Percentiles rank a stretch among this genome's conserved stretches.
Conservation (phyloP, 2,888 invertebrate genomes). For the Drosophila stalkeri region DNA sequence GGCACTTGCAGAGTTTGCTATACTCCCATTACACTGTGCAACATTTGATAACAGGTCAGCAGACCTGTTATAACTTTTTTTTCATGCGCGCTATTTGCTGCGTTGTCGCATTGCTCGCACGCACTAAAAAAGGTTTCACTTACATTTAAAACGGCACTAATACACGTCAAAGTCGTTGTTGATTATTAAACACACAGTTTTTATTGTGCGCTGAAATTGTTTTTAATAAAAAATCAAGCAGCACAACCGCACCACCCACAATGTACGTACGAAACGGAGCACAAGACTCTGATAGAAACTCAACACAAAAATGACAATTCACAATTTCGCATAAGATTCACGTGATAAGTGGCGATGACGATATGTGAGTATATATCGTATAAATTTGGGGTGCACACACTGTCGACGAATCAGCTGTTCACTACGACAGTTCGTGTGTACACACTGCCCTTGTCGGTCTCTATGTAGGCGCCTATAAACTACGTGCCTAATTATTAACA, state of each 20-base stretch:
- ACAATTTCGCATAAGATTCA: slow-evolving; percentile 62
- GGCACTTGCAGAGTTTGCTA: slow-evolving; percentile 18
- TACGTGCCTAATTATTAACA: slow-evolving; percentile 58
- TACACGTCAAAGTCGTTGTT: slow-evolving; percentile 36
- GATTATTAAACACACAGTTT: slow-evolving; percentile 35
- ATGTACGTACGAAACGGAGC: slow-evolving; percentile 60
- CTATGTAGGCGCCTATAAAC: slow-evolving; percentile 57
- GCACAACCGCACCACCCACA: slow-evolving; percentile 77
- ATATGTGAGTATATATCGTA: slow-evolving; percentile 24
- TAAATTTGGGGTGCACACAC: slow-evolving; percentile 25
- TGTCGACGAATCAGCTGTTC: slow-evolving; percentile 37
- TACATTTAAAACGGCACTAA: slow-evolving; percentile 54
- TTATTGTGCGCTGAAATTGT: slow-evolving; percentile 58
- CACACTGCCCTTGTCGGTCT: slow-evolving; percentile 40
- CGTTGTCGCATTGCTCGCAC: slow-evolving; percentile 41
- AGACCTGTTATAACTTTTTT: slow-evolving; percentile 43
- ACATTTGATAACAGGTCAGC: slow-evolving; percentile 62
- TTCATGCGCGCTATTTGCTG: slow-evolving; percentile 45
- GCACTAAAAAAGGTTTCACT: slow-evolving; percentile 34
- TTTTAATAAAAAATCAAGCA: slow-evolving; percentile 75
- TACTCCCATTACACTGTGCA: slow-evolving; percentile 4
- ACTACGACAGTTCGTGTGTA: slow-evolving; percentile 25
- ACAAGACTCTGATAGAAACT: slow-evolving; percentile 71
- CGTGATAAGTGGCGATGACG: slow-evolving; percentile 57
- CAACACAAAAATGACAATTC: slow-evolving; percentile 77